Evolutionary conservation across 2,797 vertebrate species (phyloP).

Genomic region (Garrulus glandarius): DNA sequence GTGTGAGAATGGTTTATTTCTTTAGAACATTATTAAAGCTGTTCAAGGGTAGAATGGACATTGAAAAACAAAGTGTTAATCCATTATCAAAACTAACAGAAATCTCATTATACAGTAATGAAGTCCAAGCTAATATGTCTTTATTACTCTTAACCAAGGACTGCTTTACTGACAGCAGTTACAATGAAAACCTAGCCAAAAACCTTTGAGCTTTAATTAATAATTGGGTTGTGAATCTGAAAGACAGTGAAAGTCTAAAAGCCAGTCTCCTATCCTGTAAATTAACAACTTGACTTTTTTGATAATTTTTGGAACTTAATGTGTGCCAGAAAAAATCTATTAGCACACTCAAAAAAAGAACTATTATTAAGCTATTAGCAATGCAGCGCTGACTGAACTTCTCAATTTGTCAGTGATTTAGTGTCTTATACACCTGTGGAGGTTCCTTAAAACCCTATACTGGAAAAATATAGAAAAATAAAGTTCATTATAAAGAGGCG

Average conservation of each 20-base stretch:
- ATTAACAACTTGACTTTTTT: not conserved
- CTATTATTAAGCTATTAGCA: not conserved
- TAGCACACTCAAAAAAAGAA: not conserved
- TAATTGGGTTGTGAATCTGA: not conserved
- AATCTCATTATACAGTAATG: not conserved
- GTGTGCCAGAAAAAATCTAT: not conserved
- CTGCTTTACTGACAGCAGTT: not conserved
- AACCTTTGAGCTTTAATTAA: conserved; percentile 6
- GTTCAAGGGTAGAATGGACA: not conserved
- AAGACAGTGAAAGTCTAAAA: not conserved
- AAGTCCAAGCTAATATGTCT: not conserved
- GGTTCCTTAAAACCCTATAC: not conserved
- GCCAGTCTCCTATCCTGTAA: not conserved
- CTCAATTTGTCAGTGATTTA: not conserved
- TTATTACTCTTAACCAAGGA: conserved; percentile 14
- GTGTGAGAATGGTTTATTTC: not conserved
- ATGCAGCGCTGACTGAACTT: not conserved
- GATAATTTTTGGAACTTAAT: not conserved
- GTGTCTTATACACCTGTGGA: not conserved
- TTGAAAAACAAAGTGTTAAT: not conserved
- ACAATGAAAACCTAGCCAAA: not conserved
- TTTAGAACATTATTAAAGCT: not conserved
- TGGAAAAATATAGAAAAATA: not conserved
- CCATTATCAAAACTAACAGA: not conserved
- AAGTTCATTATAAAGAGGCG: not conserved